These are phyloP conservation scores for Hydrolagus affinis DNA, from an alignment of 2,113 vertebrate species.

Conservation along the genomic window DNA sequence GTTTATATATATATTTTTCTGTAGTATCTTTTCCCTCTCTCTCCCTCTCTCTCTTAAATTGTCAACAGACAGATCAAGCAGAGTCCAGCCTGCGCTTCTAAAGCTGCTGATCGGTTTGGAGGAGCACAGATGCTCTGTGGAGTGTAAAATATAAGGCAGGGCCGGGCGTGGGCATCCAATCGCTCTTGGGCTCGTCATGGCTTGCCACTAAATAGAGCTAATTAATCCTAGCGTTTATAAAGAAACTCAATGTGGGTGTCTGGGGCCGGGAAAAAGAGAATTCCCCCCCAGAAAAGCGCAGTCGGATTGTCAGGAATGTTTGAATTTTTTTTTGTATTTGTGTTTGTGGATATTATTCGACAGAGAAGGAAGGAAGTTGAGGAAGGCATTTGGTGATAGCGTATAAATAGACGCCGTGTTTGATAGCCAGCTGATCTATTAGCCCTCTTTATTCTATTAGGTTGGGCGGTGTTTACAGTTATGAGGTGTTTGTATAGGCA, in stretches of 20 bases:
- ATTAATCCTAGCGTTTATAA: constrained; percentile 71
- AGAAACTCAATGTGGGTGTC: constrained; percentile 60
- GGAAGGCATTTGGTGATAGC: constrained; percentile 15
- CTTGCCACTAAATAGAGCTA: constrained; percentile 73
- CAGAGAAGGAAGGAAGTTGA: too few relatives aligned
- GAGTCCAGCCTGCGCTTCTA: constrained; percentile 17
- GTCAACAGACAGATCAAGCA: constrained; percentile 28
- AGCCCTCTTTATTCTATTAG: constrained; percentile 19
- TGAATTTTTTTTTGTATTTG: constrained; percentile 17
- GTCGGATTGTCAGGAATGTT: constrained; percentile 27
- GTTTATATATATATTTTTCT: constrained; percentile 53
- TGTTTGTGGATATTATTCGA: constrained; percentile 27
- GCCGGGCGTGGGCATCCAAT: constrained; percentile 82
- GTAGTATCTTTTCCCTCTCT: constrained; percentile 36
- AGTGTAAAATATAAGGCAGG: constrained; percentile 93
- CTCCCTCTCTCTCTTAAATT: constrained; percentile 22
- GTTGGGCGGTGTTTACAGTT: constrained; percentile 25
- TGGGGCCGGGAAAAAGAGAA: constrained; percentile 48
- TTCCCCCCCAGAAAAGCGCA: constrained; percentile 33
- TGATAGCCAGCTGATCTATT: constrained; percentile 27
- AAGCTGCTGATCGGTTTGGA: constrained; percentile 73
- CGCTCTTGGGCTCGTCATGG: constrained; percentile 78
- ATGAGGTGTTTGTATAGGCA: constrained; percentile 30
- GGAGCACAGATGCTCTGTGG: constrained; percentile 72
- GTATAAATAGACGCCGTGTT: constrained; percentile 15